Evolutionary conservation across 2,888 invertebrate species (phyloP).

Genomic region (Troides aeacus): DNA sequence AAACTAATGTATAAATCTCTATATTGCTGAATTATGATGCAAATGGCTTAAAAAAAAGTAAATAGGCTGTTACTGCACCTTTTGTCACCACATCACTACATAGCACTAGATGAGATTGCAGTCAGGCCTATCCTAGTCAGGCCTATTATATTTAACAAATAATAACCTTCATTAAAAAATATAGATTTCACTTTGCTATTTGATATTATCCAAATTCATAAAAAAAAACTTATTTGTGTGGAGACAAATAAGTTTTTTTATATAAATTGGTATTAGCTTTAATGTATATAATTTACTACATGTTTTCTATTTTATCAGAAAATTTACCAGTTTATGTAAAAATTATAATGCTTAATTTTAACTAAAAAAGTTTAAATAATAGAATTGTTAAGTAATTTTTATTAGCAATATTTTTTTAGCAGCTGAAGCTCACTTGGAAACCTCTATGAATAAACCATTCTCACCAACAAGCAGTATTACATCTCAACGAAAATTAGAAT

Average conservation of each 20-base stretch:
- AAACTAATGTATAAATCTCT: too few relatives aligned
- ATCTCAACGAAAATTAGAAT: constrained; percentile 88
- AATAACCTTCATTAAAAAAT: background rate
- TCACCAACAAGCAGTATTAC: constrained; percentile 88
- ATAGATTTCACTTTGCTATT: background rate
- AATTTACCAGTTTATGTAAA: background rate
- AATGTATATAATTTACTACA: too few relatives aligned
- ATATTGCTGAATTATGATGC: too few relatives aligned
- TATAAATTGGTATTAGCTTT: too few relatives aligned
- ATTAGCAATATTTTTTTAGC: constrained; percentile 48
- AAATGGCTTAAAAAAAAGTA: too few relatives aligned
- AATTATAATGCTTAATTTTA: background rate
- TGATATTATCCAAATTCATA: background rate
- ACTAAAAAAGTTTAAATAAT: background rate
- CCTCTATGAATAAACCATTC: constrained; percentile 65
- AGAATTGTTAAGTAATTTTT: background rate
- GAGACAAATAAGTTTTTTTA: too few relatives aligned
- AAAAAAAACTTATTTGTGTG: too few relatives aligned
- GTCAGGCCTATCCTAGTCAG: too few relatives aligned
- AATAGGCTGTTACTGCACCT: too few relatives aligned
- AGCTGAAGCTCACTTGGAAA: constrained; percentile 59
- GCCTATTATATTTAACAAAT: too few relatives aligned
- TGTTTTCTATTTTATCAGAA: background rate
- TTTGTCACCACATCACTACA: too few relatives aligned
- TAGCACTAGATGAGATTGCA: too few relatives aligned